phyloP scores from a whole-genome alignment of 2,113 vertebrate species.

The Nasalis larvatus region DNA sequence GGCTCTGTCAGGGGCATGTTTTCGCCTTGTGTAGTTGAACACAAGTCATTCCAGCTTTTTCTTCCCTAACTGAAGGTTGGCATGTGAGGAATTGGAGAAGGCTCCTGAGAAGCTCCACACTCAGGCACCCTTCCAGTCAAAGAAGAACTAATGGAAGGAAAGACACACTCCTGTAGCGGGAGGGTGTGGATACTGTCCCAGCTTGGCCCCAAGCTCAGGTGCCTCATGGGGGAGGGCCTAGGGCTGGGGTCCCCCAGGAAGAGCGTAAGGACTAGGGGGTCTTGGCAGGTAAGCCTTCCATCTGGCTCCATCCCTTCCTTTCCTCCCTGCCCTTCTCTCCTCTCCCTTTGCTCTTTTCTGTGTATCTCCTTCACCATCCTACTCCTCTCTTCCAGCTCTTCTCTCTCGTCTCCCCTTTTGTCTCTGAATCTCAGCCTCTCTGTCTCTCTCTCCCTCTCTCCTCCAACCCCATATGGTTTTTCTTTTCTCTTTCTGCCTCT shows the following conservation, averaged over 20 bases:
- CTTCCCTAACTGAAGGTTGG: not conserved
- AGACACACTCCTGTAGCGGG: constrained; percentile 76
- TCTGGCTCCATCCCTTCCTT: not conserved
- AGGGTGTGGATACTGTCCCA: constrained; percentile 64
- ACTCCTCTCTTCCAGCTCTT: not conserved
- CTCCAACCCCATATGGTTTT: not conserved
- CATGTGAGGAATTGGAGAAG: not conserved
- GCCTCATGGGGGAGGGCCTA: constrained; percentile 17
- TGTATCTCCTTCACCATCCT: not conserved
- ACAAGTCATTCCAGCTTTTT: not conserved
- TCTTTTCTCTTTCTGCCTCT: not conserved
- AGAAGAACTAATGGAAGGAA: constrained; percentile 10
- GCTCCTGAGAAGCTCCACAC: not conserved
- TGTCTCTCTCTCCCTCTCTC: too few relatives aligned
- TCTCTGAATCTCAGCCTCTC: not conserved
- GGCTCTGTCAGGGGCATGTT: rapidly evolving
- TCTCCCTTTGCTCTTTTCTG: not conserved
- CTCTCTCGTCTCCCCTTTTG: rapidly evolving
- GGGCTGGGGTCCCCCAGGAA: not conserved
- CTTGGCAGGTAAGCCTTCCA: not conserved
- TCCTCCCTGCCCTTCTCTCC: not conserved
- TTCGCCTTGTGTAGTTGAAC: not conserved
- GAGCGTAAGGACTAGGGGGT: not conserved
- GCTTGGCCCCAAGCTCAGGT: constrained; percentile 40
- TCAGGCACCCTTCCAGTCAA: constrained; percentile 12